Base-by-base conservation (phyloP, 2,888 invertebrate genomes). In the Chloroclystis v-ata region DNA sequence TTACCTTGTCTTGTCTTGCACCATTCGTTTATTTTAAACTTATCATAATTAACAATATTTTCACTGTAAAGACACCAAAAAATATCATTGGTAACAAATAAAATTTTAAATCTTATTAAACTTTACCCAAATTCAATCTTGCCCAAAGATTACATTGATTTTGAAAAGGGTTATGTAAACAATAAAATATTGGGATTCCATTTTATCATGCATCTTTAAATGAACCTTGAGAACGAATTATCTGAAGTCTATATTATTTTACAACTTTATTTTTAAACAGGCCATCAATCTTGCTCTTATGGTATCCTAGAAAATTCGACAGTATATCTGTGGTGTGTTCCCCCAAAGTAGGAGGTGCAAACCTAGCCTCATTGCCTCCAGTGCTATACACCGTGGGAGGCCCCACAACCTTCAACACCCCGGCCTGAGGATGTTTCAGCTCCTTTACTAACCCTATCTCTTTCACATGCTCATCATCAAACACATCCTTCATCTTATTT, bases 281-380 rank as follows among this genome's bases (percentile, higher is more conserved):
- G 51, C 62, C 85, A n/a, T 89, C 59, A 60, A 96, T 91, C 66
- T 90, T 83, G 11, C 83, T 75, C 7, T 90, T 79, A 37, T 89
- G 81, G 65, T 93, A 94, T 1, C 91, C 89, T 32, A 96, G 80
- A 53, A 94, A 70, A 49, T 90, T 78, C n/a, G 78, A 75, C 28
- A 98, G 82, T 38, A 98, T 89, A 60, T 93, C 90, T 48, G 85
- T 84, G 0, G 98, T 98, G 68, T 99, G 97, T 72, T 98, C 92
- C 0, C 98, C 98, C 16, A 98, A 81, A 5, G 86, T 78, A 0
- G 98, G 98, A 0, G 98, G 97, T 0, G 96, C 90, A 1, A 84
- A 83, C 47, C 94, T 89, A 0, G 93, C 91, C 54, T 82, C 76
- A 69, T 96, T 95, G 0, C 90, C 90, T 0, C 93, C 92, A 40